Conservation (phyloP, 1,140 invertebrate species). For the Melitaea cinxia region DNA sequence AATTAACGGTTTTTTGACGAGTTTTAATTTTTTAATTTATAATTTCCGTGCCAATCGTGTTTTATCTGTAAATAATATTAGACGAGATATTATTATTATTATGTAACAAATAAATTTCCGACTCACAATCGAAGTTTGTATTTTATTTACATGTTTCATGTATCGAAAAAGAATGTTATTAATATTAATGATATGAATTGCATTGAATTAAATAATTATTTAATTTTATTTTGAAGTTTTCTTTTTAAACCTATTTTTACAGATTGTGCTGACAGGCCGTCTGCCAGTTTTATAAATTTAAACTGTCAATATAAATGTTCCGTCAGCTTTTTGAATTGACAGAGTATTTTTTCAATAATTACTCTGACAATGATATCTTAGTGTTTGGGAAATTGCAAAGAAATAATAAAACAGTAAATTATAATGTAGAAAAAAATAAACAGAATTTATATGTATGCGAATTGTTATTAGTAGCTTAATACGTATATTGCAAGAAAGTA, state of each 20-base stretch:
- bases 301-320: no score
- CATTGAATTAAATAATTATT: constrained; percentile 69
- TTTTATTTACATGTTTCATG: constrained; percentile 50
- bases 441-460: no score
- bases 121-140: constrained; percentile 52
- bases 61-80: constrained; percentile 43
- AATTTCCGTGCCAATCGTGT: constrained; percentile 66
- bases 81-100: constrained; percentile 22
- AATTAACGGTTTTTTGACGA: constrained; percentile 41
- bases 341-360: background rate
- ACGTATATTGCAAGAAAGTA: no score
- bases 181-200: constrained; percentile 59
- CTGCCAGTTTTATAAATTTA: background rate
- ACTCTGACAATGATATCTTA: background rate
- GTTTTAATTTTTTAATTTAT: constrained; percentile 50
- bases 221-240: constrained; percentile 43
- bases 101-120: constrained; percentile 41
- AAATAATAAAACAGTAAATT: no score
- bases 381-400: background rate
- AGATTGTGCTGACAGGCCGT: background rate
- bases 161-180: constrained; percentile 47
- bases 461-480: no score
- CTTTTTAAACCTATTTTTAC: background rate
- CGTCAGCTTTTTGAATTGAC: constrained; percentile 4
- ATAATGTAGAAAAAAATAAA: background rate